phyloP scores from a whole-genome alignment of 2,113 vertebrate genomes.

The Anarhynchus alexandrinus region DNA sequence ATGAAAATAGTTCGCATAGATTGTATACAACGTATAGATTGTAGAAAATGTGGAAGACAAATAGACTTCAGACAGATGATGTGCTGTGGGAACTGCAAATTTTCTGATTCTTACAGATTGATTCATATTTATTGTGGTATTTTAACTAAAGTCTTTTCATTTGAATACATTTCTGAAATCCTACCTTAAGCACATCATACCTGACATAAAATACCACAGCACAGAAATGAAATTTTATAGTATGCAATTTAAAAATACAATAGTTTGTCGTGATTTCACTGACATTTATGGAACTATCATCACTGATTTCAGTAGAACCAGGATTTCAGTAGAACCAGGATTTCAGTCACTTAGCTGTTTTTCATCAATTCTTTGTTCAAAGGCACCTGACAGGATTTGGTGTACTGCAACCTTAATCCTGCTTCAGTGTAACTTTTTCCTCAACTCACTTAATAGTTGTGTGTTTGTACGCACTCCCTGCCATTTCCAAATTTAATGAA shows the following conservation, averaged over 20 bases:
- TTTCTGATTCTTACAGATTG: not conserved
- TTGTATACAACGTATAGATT: not conserved
- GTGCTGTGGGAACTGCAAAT: not conserved
- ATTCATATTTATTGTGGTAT: not conserved
- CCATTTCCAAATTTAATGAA: not conserved
- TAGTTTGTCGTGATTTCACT: not conserved
- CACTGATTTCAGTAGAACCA: not conserved
- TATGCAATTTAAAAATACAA: not conserved
- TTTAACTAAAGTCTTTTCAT: not conserved
- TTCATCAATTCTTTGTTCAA: not conserved
- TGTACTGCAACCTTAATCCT: not conserved
- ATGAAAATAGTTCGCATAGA: not conserved
- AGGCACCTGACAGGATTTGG: not conserved
- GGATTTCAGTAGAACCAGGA: not conserved
- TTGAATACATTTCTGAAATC: not conserved
- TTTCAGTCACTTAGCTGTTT: not conserved
- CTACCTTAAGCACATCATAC: not conserved
- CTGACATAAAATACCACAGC: not conserved
- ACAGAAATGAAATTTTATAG: not conserved
- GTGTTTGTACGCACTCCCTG: not conserved
- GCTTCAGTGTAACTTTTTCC: not conserved
- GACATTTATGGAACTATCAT: not conserved
- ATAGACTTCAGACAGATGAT: not conserved
- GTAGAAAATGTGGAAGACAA: not conserved
- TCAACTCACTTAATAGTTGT: not conserved